phyloP scores from a whole-genome alignment of 2,113 vertebrate species.

The Hydrolagus affinis region DNA sequence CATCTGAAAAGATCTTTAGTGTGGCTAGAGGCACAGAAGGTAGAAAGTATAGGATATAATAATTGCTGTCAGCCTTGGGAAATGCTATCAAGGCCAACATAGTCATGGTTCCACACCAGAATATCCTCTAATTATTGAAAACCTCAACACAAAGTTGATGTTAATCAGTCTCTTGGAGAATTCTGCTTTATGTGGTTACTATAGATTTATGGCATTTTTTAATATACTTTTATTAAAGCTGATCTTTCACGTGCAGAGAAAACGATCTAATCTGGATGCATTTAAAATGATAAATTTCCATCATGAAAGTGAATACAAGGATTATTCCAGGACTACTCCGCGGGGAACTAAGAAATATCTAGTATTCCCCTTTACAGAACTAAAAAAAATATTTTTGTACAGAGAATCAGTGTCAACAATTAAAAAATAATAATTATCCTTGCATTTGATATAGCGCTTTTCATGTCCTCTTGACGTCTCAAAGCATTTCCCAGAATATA shows the following conservation, averaged over 20 bases:
- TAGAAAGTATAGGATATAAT: slow-evolving; percentile 66
- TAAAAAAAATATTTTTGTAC: neutral
- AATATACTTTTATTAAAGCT: slow-evolving; percentile 88
- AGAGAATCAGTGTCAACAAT: neutral
- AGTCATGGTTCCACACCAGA: slow-evolving; percentile 62
- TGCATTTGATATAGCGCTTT: too few species aligned
- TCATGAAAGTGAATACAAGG: slow-evolving; percentile 77
- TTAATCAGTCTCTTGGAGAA: slow-evolving; percentile 98
- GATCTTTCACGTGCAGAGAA: slow-evolving; percentile 77
- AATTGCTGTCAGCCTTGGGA: slow-evolving; percentile 76
- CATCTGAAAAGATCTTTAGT: slow-evolving; percentile 59
- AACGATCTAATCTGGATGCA: slow-evolving; percentile 75
- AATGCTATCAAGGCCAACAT: slow-evolving; percentile 72
- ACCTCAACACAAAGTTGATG: slow-evolving; percentile 68
- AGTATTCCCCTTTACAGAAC: neutral
- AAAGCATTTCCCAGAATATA: too few species aligned
- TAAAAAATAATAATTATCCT: too few species aligned
- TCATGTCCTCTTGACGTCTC: too few species aligned
- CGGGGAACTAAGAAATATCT: slow-evolving; percentile 45
- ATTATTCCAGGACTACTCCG: slow-evolving; percentile 74
- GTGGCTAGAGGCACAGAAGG: slow-evolving; percentile 56
- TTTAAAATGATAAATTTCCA: slow-evolving; percentile 90
- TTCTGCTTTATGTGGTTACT: slow-evolving; percentile 77
- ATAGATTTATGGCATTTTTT: slow-evolving; percentile 78
- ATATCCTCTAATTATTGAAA: slow-evolving; percentile 79